Base-by-base conservation (phyloP, 2,888 invertebrate genomes). In the Ophonus ardosiacus region DNA sequence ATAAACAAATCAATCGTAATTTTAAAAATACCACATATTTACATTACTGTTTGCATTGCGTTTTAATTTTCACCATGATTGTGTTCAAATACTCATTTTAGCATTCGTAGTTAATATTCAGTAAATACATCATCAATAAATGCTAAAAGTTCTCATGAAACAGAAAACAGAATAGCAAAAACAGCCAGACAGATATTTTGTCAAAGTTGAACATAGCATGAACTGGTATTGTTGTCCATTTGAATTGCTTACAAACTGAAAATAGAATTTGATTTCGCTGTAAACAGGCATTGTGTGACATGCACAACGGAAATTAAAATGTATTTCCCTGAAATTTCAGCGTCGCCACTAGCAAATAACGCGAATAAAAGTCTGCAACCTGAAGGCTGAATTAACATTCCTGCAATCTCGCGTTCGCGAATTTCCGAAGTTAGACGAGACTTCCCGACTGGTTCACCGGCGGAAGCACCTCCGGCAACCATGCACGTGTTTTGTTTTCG, bases 221-320 rank as follows among this genome's bases (percentile, higher is more conserved):
- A 61, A 61, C 59, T 61, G 7, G 43, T 43, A 43, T 4, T 13
- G 43, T 31, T 51, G 43, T 51, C 6, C 43, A 10, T 51, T 51
- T 8, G 43, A 51, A 13, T 51, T 13, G 43, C 10, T 51, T 51
- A 51, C 43, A 51, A 51, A 51, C 8, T 51, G 43, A 51, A 51
- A 51, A 51, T 51, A 51, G 10, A 51, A 51, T 51, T 51, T 51
- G 43, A 61, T 61, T 17, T 17, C 7, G 0, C 18, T 8, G 10
- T 24, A 18, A 63, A 63, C 15, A 68, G 15, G 59, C 31, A 63
- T 68, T 68, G 38, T 38, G 15, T 38, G 38, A 68, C 24, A 68
- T 68, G 68, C 68, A 7, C 68, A 74, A 18, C 71, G 71, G 71
- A 74, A 74, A 74, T 74, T 43, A 74, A 43, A 74, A 74, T 74